Conservation (phyloP, 2,797 vertebrate species). For the Onychomys leucogaster region DNA sequence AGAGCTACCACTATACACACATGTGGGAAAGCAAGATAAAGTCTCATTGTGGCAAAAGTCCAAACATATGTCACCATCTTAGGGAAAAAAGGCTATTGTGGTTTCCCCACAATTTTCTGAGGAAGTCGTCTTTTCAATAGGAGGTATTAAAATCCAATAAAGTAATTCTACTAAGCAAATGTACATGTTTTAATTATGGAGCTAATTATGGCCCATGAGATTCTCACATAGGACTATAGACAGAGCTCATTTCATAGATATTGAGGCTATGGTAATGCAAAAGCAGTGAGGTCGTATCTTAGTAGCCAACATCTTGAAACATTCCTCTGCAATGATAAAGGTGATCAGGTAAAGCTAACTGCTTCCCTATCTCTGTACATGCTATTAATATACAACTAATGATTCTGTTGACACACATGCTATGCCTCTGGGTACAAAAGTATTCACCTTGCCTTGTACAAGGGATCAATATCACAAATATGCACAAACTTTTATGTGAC, state of each 20-base stretch:
- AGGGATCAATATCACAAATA: not conserved
- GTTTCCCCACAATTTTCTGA: not conserved
- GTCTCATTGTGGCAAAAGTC: not conserved
- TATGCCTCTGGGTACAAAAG: not conserved
- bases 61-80: not conserved
- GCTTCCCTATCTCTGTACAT: not conserved
- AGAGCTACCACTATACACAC: not conserved
- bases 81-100: not conserved
- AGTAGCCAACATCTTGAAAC: not conserved
- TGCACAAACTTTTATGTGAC: not conserved
- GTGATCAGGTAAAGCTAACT: not conserved
- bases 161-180: not conserved
- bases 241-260: not conserved
- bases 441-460: not conserved
- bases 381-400: not conserved
- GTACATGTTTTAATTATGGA: not conserved
- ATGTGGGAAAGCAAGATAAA: conserved; percentile 49
- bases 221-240: not conserved
- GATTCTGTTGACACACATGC: not conserved
- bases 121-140: not conserved
- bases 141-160: not conserved
- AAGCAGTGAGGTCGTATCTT: not conserved
- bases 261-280: not conserved
- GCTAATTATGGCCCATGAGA: not conserved
- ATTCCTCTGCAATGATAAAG: not conserved